Percentiles rank a stretch among this genome's conserved stretches.
Conservation (phyloP, 2,888 invertebrate species). For the Pasiphila rectangulata region DNA sequence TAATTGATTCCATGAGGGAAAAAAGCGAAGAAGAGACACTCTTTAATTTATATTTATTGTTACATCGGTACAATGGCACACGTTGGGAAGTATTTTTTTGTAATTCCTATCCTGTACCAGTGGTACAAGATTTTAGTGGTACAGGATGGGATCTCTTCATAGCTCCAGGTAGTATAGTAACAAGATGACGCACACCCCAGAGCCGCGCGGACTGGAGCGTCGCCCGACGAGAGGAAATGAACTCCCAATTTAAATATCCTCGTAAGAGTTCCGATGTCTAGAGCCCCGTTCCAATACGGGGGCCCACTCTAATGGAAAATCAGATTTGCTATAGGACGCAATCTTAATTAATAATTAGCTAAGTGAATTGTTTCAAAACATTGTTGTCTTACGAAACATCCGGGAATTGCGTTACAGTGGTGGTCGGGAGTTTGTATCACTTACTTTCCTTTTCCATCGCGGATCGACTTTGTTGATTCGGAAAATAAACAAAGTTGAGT, state of each 20-base stretch:
- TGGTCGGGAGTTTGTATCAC: background rate
- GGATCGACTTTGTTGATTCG: background rate
- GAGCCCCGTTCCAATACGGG: conserved; percentile 10
- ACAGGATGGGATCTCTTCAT: too few relatives aligned
- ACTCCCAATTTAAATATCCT: conserved; percentile 32
- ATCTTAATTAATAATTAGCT: conserved; percentile 5
- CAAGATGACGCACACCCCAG: too few relatives aligned
- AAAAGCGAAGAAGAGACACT: too few relatives aligned
- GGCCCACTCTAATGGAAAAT: conserved; percentile 3
- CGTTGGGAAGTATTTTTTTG: too few relatives aligned
- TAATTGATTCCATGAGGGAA: too few relatives aligned
- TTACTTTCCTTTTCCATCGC: background rate
- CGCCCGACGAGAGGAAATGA: conserved; percentile 26
- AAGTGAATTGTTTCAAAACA: conserved; percentile 4
- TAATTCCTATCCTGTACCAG: too few relatives aligned
- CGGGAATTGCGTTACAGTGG: background rate
- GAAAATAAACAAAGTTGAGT: too few relatives aligned
- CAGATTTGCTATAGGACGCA: conserved; percentile 6
- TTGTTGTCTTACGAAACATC: background rate
- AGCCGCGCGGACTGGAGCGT: too few relatives aligned
- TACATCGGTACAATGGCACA: too few relatives aligned
- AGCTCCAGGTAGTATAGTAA: too few relatives aligned
- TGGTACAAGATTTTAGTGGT: too few relatives aligned
- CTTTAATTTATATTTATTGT: too few relatives aligned
- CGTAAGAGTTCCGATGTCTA: conserved; percentile 25